These are phyloP conservation scores for Rana temporaria DNA, from an alignment of 2,113 vertebrate genomes.

Conservation along the genomic window DNA sequence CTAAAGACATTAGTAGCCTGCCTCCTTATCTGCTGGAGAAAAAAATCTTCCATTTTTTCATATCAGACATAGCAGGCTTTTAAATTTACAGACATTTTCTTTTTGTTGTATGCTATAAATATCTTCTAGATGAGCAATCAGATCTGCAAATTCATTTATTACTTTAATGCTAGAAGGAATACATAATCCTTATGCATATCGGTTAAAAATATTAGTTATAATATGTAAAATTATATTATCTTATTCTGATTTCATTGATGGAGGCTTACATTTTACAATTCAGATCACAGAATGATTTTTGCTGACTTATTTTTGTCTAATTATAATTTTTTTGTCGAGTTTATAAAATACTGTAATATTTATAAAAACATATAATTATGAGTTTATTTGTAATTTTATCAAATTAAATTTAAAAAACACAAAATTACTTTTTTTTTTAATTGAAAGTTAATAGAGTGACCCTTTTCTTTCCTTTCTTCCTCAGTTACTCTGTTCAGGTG, in stretches of 20 bases:
- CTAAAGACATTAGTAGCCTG: slow-evolving; percentile 51
- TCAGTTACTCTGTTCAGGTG: no score
- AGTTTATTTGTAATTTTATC: no score
- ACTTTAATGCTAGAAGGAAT: slow-evolving; percentile 36
- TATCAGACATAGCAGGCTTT: slow-evolving; percentile 28
- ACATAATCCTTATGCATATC: not conserved
- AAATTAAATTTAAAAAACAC: no score
- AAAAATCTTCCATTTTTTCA: slow-evolving; percentile 45
- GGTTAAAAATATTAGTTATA: not conserved
- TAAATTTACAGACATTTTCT: slow-evolving; percentile 35
- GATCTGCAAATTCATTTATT: slow-evolving; percentile 38
- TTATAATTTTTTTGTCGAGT: no score
- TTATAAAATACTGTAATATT: no score
- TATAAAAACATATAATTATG: no score
- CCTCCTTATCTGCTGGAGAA: slow-evolving; percentile 44
- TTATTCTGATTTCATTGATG: not conserved
- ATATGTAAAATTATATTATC: not conserved
- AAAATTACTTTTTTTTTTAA: no score
- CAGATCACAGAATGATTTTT: no score
- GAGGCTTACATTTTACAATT: not conserved
- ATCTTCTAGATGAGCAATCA: slow-evolving; percentile 27
- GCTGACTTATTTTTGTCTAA: no score
- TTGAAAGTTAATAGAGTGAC: no score
- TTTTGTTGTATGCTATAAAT: slow-evolving; percentile 44
- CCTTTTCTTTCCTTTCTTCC: no score